Evolutionary conservation across 2,113 vertebrate genomes (phyloP).

Genomic region (Cochlearius cochlearius): DNA sequence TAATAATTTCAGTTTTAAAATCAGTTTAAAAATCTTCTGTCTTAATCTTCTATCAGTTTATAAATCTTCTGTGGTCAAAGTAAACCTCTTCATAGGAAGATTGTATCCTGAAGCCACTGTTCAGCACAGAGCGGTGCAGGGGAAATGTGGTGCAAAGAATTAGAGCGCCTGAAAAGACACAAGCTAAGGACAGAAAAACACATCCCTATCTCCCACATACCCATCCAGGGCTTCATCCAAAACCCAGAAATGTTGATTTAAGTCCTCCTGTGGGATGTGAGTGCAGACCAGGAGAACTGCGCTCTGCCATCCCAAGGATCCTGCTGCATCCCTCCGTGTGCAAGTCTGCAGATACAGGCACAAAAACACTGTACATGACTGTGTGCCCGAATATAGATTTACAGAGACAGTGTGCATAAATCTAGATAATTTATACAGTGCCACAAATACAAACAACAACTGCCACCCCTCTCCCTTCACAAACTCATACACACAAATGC

Average conservation of each 20-base stretch:
- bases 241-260: background rate
- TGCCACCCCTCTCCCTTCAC: background rate
- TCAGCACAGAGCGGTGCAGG: background rate
- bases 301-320: background rate
- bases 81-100: background rate
- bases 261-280: background rate
- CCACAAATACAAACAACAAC: slow-evolving; percentile 26
- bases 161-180: background rate
- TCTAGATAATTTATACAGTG: slow-evolving; percentile 15
- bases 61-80: background rate
- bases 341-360: background rate
- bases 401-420: background rate
- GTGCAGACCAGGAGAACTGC: background rate
- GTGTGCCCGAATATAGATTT: background rate
- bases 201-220: background rate
- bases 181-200: background rate
- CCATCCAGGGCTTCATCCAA: background rate
- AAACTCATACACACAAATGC: background rate
- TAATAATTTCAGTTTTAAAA: background rate
- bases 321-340: background rate
- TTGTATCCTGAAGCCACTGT: background rate
- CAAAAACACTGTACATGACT: background rate
- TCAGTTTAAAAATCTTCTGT: background rate
- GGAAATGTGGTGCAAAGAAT: background rate
- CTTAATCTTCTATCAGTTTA: background rate